phyloP scores from a whole-genome alignment of 2,113 vertebrate genomes.

The Tragulus kanchil region DNA sequence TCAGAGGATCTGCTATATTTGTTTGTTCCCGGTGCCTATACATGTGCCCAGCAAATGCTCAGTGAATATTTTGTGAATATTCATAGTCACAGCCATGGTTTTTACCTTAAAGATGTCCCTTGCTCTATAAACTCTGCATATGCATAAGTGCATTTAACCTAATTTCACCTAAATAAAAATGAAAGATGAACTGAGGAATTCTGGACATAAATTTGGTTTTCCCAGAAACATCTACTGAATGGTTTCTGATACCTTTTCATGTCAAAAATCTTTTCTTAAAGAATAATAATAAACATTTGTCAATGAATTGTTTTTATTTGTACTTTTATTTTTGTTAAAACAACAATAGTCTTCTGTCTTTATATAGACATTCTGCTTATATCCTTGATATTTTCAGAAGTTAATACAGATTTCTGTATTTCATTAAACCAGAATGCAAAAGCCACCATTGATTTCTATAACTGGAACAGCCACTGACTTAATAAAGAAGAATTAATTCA shows the following conservation, averaged over 20 bases:
- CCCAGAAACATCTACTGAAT: neutral
- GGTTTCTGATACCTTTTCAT: neutral
- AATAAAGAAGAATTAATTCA: neutral
- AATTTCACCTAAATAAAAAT: neutral
- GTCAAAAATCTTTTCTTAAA: neutral
- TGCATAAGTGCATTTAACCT: neutral
- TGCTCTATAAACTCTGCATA: neutral
- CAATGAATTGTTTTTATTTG: neutral
- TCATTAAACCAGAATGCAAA: conserved; percentile 5
- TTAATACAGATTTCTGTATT: neutral
- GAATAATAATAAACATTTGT: neutral
- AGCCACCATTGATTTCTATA: conserved; percentile 2
- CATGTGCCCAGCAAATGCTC: neutral
- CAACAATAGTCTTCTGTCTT: neutral
- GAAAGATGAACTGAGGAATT: neutral
- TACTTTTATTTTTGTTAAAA: conserved; percentile 12
- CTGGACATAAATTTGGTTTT: neutral
- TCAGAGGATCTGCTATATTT: neutral
- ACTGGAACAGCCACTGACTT: neutral
- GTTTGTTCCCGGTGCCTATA: neutral
- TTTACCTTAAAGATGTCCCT: neutral
- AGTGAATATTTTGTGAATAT: neutral
- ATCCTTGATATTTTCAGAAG: conserved; percentile 3
- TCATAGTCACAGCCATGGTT: neutral
- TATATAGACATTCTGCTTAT: neutral